Base-by-base conservation (phyloP, 2,888 invertebrate genomes). In the Marronus borbonicus region DNA sequence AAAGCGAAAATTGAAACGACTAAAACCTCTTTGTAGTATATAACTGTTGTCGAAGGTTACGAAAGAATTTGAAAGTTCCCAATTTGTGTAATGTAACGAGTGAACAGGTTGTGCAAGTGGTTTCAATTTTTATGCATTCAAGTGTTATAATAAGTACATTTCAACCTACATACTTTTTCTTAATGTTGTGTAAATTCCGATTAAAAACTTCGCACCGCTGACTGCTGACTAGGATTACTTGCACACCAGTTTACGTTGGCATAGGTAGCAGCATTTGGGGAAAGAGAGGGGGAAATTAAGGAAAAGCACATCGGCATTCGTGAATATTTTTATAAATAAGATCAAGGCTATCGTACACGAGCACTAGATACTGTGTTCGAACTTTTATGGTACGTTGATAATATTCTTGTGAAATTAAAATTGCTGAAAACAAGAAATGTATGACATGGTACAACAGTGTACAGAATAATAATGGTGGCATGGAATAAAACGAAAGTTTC, bases 61-160 rank as follows among this genome's bases (percentile, higher is more conserved):
- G 82, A 83, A 82, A 83, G 81, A 81, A 83, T 82, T 83, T 83
- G 83, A 83, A 83, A 83, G 83, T 81, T 79, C 77, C 79, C 80
- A 81, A 83, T 81, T 83, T 83, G 81, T 83, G 83, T 81, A 82
- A 83, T 80, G 80, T 78, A 72, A 72, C 72, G 78, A 58, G 74
- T 77, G 66, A 69, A 52, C 60, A 50, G 52, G 69, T 77, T 77
- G 64, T 70, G 77, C 70, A 77, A 77, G 52, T 58, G 20, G 62
- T 70, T 77, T 77, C 31, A 64, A 77, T 70, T 68, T 77, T 70
- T 77, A 60, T 77, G 77, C 68, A 70, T 69, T 77, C 70, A 62
- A 31, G 62, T 44, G 68, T 72, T 72, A 66, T 76, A 76, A 66
- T 70, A 70, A 77, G 60, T 62, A 58, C 77, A 70, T 31, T 69